Evolutionary conservation across 1,140 invertebrate species (phyloP).

Genomic region (Acromyrmex echinatior): DNA sequence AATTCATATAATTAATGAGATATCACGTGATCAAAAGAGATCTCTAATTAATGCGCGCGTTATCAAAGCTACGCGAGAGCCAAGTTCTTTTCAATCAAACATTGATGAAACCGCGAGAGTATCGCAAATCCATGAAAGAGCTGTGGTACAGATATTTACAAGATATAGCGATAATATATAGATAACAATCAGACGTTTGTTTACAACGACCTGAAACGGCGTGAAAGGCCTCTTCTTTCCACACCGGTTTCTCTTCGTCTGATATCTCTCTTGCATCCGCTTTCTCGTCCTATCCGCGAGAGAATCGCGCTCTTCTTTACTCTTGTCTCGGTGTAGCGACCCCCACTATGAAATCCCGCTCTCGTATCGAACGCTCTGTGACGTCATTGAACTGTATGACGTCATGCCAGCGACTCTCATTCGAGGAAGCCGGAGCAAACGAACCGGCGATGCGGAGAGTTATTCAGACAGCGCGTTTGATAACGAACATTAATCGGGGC

Average conservation of each 20-base stretch:
- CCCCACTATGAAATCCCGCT: conserved; percentile 74
- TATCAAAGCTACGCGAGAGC: background rate
- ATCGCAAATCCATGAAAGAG: background rate
- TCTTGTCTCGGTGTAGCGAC: conserved; percentile 67
- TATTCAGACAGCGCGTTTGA: background rate
- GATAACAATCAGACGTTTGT: conserved; percentile 51
- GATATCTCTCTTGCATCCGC: conserved; percentile 10
- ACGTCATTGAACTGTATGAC: conserved; percentile 84
- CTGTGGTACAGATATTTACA: background rate
- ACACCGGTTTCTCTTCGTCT: conserved; percentile 2
- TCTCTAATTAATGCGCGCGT: conserved; percentile 26
- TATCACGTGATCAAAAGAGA: background rate
- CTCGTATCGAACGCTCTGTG: conserved; percentile 82
- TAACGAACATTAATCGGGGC: conserved; percentile 1
- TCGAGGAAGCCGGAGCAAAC: background rate
- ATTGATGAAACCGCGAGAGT: background rate
- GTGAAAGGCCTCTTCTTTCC: conserved; percentile 66
- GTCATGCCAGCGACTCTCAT: conserved; percentile 79
- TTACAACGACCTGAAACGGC: conserved; percentile 54
- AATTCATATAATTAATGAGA: conserved; percentile 34
- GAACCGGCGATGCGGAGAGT: background rate
- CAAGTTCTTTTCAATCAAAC: background rate
- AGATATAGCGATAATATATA: background rate
- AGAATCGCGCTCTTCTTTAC: conserved; percentile 38
- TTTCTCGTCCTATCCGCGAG: background rate